Base-by-base conservation (phyloP, 2,888 invertebrate species). In the Laothoe populi region DNA sequence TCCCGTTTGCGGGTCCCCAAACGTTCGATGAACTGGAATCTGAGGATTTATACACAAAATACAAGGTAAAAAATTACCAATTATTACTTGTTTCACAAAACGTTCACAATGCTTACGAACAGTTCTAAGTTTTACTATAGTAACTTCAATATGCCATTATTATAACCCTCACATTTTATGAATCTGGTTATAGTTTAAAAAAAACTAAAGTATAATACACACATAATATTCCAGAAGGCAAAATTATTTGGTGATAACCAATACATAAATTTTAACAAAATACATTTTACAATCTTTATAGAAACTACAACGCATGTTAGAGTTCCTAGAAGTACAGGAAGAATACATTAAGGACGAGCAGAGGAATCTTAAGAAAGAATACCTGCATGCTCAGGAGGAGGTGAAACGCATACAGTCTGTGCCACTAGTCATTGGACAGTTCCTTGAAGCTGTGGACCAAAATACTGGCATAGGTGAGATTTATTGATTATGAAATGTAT, bases 341-440 rank as follows among this genome's bases (percentile, higher is more conserved):
- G 99, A 99, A 79, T 99, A 99, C 84, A 99, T 99, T 62, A 99
- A 99, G 90, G 99, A 99, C 94, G 99, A 99, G 90, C 99, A 99
- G 84, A 95, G 99, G 62, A 99, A 99, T 88, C 92, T 99, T 62
- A 99, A 99, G 85, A 99, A 99, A 78, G 99, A 99, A 87, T 99
- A 99, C 87, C 94, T 99, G 1, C 99, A 99, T 89, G 99, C 99
- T 0, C 99, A 99, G 81, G 97, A 98, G 81, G 97, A 98, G 93
- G 99, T 99, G 0, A 99, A 99, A 86, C 95, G 99, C 48, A 99
- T 99, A 79, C 99, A 99, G 84, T 99, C 99, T 66, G 99, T 99
- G 23, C 99, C 99, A 1, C 94, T 99, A 61, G 99, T 99, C 0
- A 99, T 99, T 83, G 99, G 99, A 0, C 99, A 99, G 88, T 99